These are phyloP conservation scores for Cordilura impudica DNA, from an alignment of 2,888 invertebrate species.

Conservation along the genomic window DNA sequence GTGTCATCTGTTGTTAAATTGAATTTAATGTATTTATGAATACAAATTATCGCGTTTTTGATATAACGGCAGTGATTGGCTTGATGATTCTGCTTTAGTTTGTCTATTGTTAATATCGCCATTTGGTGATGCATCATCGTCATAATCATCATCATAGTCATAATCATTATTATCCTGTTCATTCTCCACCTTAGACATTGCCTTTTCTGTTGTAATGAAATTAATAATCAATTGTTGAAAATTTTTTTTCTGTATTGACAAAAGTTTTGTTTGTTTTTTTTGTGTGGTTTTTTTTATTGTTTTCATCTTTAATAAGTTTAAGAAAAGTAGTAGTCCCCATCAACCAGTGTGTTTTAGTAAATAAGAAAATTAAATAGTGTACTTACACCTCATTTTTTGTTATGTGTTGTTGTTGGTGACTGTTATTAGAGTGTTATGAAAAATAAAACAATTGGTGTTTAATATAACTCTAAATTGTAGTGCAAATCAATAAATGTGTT, in stretches of 20 bases:
- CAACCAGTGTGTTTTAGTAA: slow-evolving; percentile 36
- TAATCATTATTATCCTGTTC: slow-evolving; percentile 38
- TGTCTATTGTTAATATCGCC: slow-evolving; percentile 77
- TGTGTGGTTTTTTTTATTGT: slow-evolving; percentile 63
- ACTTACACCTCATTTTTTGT: slow-evolving; percentile 52
- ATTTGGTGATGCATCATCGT: slow-evolving; percentile 30
- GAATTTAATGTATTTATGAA: slow-evolving; percentile 77
- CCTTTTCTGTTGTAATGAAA: slow-evolving; percentile 81
- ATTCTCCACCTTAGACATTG: slow-evolving; percentile 80
- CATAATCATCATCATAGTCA: slow-evolving; percentile 34
- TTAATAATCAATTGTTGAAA: slow-evolving; percentile 64
- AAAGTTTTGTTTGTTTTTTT: slow-evolving; percentile 52
- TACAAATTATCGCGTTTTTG: slow-evolving; percentile 93
- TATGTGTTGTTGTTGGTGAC: slow-evolving; percentile 49
- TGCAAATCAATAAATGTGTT: background rate
- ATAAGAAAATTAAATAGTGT: slow-evolving; percentile 30
- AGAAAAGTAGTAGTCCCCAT: slow-evolving; percentile 61
- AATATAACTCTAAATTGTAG: slow-evolving; percentile 11
- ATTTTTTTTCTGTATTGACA: slow-evolving; percentile 62
- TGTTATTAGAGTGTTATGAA: slow-evolving; percentile 37
- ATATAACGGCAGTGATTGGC: slow-evolving; percentile 88
- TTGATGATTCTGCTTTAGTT: slow-evolving; percentile 81
- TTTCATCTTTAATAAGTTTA: slow-evolving; percentile 69
- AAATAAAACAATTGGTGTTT: background rate
- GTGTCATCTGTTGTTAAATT: slow-evolving; percentile 34